Evolutionary conservation across 2,113 vertebrate species (phyloP).

Genomic region (Hipposideros armiger): DNA sequence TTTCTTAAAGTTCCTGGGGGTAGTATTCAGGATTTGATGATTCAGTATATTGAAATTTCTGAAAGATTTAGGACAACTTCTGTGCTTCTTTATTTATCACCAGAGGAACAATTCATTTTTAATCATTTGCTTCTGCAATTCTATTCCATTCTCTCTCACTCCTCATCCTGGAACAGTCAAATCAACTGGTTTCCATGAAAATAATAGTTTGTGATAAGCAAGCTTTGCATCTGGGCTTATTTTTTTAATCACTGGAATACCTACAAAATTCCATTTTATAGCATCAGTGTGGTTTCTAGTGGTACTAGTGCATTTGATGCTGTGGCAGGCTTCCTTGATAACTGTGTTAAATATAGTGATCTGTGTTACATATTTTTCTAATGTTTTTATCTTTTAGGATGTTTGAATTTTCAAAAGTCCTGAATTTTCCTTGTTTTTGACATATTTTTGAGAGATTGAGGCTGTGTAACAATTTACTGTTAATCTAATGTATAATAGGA

Average conservation of each 20-base stretch:
- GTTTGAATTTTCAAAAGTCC: neutral
- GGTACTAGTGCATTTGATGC: neutral
- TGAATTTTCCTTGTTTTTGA: neutral
- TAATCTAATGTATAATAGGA: neutral
- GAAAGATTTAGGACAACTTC: neutral
- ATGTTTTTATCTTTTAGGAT: neutral
- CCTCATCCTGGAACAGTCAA: neutral
- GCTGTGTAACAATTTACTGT: neutral
- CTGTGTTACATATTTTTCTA: neutral
- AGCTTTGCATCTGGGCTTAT: neutral
- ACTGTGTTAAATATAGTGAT: neutral
- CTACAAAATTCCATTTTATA: neutral
- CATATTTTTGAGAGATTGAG: neutral
- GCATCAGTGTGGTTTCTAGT: neutral
- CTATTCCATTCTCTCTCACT: neutral
- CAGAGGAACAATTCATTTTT: neutral
- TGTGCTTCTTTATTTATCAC: neutral
- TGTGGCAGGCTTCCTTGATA: neutral
- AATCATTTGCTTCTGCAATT: slow-evolving; percentile 28
- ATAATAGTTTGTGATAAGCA: neutral
- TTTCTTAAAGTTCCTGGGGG: neutral
- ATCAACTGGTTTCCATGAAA: neutral
- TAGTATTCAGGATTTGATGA: neutral
- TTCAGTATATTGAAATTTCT: neutral
- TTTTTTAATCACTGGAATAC: neutral